A percentile compares a stretch with the other conserved stretches of the same genome.
phyloP scores from a whole-genome alignment of 35 echinoderm and acorn worm species.

The Ptychodera flava region DNA sequence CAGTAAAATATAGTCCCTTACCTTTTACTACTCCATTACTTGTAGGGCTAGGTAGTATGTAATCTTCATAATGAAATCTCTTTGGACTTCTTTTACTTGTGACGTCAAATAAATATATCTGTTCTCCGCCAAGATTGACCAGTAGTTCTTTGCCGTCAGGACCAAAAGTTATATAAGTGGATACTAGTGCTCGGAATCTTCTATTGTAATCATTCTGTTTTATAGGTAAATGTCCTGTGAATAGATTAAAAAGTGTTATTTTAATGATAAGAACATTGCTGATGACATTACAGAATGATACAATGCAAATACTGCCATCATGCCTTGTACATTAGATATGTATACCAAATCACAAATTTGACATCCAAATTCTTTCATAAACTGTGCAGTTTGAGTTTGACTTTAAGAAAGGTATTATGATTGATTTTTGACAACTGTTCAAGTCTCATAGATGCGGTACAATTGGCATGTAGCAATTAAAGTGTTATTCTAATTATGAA shows the following conservation, averaged over 20 bases:
- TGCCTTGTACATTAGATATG: too few relatives aligned
- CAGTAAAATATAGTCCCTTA: too few relatives aligned
- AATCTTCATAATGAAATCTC: slow-evolving; percentile 63
- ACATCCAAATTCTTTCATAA: too few relatives aligned
- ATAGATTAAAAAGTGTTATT: not conserved
- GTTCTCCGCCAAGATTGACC: slow-evolving; percentile 94
- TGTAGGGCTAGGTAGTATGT: slow-evolving; percentile 24
- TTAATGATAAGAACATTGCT: not conserved
- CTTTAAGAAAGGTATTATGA: too few relatives aligned
- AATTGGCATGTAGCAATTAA: too few relatives aligned
- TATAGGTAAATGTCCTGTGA: slow-evolving; percentile 82
- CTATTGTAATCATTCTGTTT: slow-evolving; percentile 65
- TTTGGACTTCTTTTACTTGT: slow-evolving; percentile 49
- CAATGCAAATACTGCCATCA: too few relatives aligned
- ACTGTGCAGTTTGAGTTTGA: too few relatives aligned
- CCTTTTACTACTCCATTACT: slow-evolving; percentile 78
- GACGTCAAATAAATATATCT: slow-evolving; percentile 96
- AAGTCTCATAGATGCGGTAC: too few relatives aligned
- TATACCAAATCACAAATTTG: too few relatives aligned
- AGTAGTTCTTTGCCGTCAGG: slow-evolving; percentile 77
- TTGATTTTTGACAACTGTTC: too few relatives aligned
- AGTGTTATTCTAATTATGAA: too few relatives aligned
- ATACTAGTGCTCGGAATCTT: slow-evolving; percentile 70
- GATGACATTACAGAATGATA: too few relatives aligned
- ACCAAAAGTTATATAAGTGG: slow-evolving; percentile 90